A percentile compares a stretch with the other conserved stretches of the same genome.
These are phyloP conservation scores for Poeciliopsis gracilis DNA, from an alignment of 2,797 vertebrate genomes.

Conservation along the genomic window DNA sequence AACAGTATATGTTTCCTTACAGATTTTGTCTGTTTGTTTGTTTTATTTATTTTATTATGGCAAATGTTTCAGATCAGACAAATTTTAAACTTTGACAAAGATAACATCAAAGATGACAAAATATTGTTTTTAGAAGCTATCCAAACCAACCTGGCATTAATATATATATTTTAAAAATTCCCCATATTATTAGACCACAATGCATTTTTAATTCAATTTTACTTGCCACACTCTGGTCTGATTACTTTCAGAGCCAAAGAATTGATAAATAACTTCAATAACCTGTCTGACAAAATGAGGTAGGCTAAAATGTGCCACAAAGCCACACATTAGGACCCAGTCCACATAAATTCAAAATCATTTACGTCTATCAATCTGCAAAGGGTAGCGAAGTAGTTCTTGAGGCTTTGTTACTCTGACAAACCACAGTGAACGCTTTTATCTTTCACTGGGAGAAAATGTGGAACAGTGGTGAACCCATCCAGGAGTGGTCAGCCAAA, in stretches of 20 bases:
- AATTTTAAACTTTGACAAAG: not conserved
- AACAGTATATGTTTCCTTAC: not conserved
- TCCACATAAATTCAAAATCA: not conserved
- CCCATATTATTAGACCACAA: not conserved
- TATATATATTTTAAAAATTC: not conserved
- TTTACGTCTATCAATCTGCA: not conserved
- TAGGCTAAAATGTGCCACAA: not conserved
- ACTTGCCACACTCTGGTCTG: not conserved
- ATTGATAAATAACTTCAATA: not conserved
- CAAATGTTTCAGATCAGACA: not conserved
- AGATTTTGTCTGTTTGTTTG: not conserved
- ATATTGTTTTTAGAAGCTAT: not conserved
- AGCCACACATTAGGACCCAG: not conserved
- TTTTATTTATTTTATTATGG: not conserved
- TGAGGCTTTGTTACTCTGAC: not conserved
- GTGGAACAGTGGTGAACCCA: not conserved
- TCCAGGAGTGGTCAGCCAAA: not conserved
- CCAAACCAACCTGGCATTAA: not conserved
- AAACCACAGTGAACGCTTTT: not conserved
- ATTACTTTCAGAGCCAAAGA: not conserved
- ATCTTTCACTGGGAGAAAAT: not conserved
- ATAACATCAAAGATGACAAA: not conserved
- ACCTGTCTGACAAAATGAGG: not conserved
- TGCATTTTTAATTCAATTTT: not conserved
- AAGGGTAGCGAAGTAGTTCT: not conserved